Percentiles rank a stretch among this genome's conserved stretches.
Conservation (phyloP, 2,113 vertebrate genomes). For the Cygnus buccinator region DNA sequence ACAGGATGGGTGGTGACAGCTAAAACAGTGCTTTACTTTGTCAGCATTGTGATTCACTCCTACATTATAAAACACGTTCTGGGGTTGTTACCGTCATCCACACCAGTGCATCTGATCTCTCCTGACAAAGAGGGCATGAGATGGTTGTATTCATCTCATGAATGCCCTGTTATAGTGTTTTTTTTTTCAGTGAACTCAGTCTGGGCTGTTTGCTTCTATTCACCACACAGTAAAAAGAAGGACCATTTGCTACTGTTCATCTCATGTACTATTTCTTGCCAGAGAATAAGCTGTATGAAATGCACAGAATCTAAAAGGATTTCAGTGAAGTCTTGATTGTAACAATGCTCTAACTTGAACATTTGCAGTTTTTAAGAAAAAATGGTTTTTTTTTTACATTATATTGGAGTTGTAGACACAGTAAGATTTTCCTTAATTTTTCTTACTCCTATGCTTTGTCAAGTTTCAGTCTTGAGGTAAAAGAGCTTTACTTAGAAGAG, state of each 20-base stretch:
- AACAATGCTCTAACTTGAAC: background rate
- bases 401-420: background rate
- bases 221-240: slow-evolving; percentile 38
- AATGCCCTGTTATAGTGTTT: slow-evolving; percentile 11
- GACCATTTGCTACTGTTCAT: slow-evolving; percentile 42
- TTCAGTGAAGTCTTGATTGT: slow-evolving; percentile 8
- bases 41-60: slow-evolving; percentile 5
- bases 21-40: slow-evolving; percentile 5
- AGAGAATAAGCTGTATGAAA: background rate
- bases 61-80: slow-evolving; percentile 29
- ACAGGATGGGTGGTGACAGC: background rate
- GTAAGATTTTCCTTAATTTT: background rate
- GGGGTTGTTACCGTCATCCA: slow-evolving; percentile 37
- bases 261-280: background rate
- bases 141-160: slow-evolving; percentile 46
- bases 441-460: background rate
- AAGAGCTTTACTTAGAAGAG: slow-evolving; percentile 5
- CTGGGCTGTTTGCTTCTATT: slow-evolving; percentile 37
- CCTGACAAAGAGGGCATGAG: slow-evolving; percentile 41
- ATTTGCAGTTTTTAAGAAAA: background rate
- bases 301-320: background rate
- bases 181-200: slow-evolving; percentile 8
- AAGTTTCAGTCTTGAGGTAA: background rate
- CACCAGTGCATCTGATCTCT: slow-evolving; percentile 7
- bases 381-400: background rate